Conservation (phyloP, 2,113 vertebrate species). For the Myxocyprinus asiaticus region DNA sequence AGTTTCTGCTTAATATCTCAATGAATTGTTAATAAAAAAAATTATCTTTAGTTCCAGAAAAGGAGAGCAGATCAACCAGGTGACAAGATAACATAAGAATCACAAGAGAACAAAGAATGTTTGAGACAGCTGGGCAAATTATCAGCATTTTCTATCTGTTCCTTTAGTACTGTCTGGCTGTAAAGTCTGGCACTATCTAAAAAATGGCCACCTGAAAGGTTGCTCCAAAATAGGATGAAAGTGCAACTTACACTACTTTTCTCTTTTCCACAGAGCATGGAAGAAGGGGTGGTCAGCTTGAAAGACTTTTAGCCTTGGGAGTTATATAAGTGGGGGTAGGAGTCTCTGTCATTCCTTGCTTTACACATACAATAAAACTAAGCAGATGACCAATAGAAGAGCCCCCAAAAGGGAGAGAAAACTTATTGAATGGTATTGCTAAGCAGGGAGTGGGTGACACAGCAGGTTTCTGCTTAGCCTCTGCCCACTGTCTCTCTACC, state of each 20-base stretch:
- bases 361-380: constrained; percentile 42
- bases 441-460: constrained; percentile 28
- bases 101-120: neutral
- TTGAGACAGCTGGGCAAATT: neutral
- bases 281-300: constrained; percentile 28
- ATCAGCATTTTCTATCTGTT: too few species aligned
- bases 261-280: constrained; percentile 19
- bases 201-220: neutral
- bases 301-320: constrained; percentile 40
- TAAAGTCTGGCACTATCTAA: neutral
- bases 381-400: constrained; percentile 31
- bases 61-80: neutral
- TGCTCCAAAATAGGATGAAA: neutral
- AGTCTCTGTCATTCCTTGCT: constrained; percentile 23
- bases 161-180: neutral
- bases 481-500: neutral
- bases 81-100: neutral
- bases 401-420: neutral
- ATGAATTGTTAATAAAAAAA: too few species aligned
- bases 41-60: too few species aligned
- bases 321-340: constrained; percentile 45
- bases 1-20: too few species aligned
- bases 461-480: constrained; percentile 5
- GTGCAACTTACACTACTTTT: constrained; percentile 47
- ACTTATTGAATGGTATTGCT: constrained; percentile 13